Evolutionary conservation across 1,140 invertebrate genomes (phyloP), one percentile per base, ranked within the genome.

Genomic region (Hylaeus anthracinus): DNA sequence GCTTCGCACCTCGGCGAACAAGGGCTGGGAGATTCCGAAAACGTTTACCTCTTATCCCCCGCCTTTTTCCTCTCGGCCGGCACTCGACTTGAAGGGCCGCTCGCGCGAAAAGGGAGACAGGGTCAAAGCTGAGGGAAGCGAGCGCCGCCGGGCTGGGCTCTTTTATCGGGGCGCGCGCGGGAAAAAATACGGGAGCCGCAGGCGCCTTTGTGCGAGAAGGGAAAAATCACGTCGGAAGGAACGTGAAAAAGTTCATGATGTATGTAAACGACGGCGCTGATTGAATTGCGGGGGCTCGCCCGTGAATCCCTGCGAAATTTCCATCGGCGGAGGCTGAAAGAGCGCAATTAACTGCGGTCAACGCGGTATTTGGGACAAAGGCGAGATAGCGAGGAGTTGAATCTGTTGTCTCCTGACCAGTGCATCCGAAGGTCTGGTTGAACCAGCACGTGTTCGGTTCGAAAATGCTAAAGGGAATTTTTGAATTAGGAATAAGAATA

Each of bases 41-140:
- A 86, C 85, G 85, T 86, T 86, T 86, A 86, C 85, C 75, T 72
- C 82, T 79, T 83, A 82, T 82, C 74, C 74, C 48, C 15, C 1
- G 26, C 26, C 26, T 26, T 26, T 26, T 26, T 3, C 14, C 37
- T 26, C 48, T 26, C 15, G 8, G 26, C 12, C 72, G 72, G 61
- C 72, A 43, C 78, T 80, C 63, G 72, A 60, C 45, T 65, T 69
- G 55, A 61, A 80, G 72, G 48, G 60, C 72, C 58, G 69, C 48
- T 55, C 75, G 74, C 79, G 61, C 1, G 58, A 60, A 60, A 60
- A 60, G n/a, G 58, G 58, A 8, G n/a, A n/a, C 58, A 58, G 56
- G 64, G 43, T 6, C 43, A n/a, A 48, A 43, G 45, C 1, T 2
- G 12, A 1, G 45, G n/a, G 15, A 69, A 80, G 70, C 55, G 72